Base-by-base conservation (phyloP, 2,113 vertebrate species). In the Rissa tridactyla region DNA sequence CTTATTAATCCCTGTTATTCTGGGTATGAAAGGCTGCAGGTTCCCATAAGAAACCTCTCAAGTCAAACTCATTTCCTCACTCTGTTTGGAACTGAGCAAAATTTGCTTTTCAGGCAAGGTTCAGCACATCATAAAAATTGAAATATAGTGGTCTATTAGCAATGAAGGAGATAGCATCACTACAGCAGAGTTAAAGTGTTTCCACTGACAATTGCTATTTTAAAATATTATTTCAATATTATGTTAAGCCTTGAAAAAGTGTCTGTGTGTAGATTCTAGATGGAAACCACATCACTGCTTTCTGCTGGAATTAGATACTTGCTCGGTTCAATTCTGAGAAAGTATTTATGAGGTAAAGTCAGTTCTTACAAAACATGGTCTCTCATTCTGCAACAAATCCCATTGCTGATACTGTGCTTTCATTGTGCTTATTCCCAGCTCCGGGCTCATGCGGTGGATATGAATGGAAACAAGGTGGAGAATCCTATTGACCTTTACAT, bases 401-500 rank as follows among this genome's bases (percentile, higher is more conserved):
- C 15, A 10, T 73, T 84, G 86, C 91, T 97, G 87, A 97, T 70
- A 15, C 3, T 86, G 26, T 86, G 64, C 86, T 97, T 64, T 71
- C 44, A 8, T 55, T 96, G 73, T 97, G 82, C 95, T 86, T 92
- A 18, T 77, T 82, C 91, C 60, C 98, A 99, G 99, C 98, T 99
- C 62, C 98, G 99, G 68, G 99, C 99, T 54, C 99, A 99, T 13
- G 99, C 99, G 0, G 99, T 99, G 96, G 99, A 99, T 96, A 99
- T 99, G 99, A 99, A 99, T 15, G 99, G 99, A 34, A 99, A 99
- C 98, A 99, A 99, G 98, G 99, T 99, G 94, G 99, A 99, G 98
- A 99, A 99, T 94, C 99, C 99, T 36, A 99, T 99, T n/a, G 99
- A 99, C 97, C 98, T 99, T 73, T 99, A 99, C 97, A 99, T 99